Evolutionary conservation across 2,113 vertebrate genomes (phyloP), one percentile per base, ranked within the genome.

Genomic region (Cricetomys ansorgei): DNA sequence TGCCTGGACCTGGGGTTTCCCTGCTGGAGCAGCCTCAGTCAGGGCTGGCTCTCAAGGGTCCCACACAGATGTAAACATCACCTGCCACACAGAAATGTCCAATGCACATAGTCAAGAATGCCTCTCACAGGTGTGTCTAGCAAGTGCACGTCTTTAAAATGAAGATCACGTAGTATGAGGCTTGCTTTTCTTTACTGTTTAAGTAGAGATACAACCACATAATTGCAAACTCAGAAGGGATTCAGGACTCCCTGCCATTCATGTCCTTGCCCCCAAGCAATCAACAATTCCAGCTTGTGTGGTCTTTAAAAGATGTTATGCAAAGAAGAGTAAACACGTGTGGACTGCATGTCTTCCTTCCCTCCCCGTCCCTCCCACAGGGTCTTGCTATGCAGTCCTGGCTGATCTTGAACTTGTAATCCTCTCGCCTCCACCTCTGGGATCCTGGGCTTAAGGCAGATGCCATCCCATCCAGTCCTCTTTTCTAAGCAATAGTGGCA

Each of bases 271-370:
- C 48, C 65, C 50, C 16, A 76, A 57, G 85, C 29, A 80, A 12
- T 31, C 59, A 15, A 53, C 8, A 23, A 40, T 31, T 65, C 23
- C 23, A 31, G 43, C 6, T 72, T 34, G 12, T 37, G 15, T 48
- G 9, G 50, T 50, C 64, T 65, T 73, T 17, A 50, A 80, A 45
- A 37, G 43, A 55, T 64, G n/a, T 87, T 48, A 19, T 5, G 9
- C n/a, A 1, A 0, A 34, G 11, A 43, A 57, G 25, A 15, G 25
- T 65, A 64, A 73, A 10, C 1, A 16, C 7, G 11, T 0, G 19
- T 31, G 48, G 29, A 50, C 7, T 37, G 5, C 4, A 15, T 15
- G 53, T 23, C 62, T 50, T 73, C 29, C 50, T 89, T 48, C 19
- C 19, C 64, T 87, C n/a, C n/a, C 64, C 34, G n/a, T 53, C 64